These are phyloP conservation scores for Geodia barretti DNA, from an alignment of 37 sponge, comb jelly and placozoan species.

Conservation along the genomic window DNA sequence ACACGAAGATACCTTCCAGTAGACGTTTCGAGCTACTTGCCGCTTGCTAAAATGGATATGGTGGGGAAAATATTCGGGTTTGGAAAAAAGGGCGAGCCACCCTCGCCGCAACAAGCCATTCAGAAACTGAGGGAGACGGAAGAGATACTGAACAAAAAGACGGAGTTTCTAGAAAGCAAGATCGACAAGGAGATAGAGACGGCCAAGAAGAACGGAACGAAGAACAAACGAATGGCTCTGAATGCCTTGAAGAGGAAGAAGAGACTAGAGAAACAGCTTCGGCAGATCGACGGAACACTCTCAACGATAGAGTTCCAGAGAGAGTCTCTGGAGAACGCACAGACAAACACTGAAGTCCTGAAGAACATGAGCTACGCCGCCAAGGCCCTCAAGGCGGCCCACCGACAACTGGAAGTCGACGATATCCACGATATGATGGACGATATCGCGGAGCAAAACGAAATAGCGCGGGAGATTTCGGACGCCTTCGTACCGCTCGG, in stretches of 20 bases:
- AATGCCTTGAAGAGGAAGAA: constrained; percentile 85
- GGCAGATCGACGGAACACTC: constrained; percentile 85
- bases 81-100: constrained; percentile 63
- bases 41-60: not conserved
- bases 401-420: constrained; percentile 82
- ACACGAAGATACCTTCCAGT: too few relatives aligned
- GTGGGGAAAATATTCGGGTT: constrained; percentile 57
- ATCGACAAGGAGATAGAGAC: constrained; percentile 62
- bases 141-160: constrained; percentile 82
- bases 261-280: constrained; percentile 83
- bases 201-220: constrained; percentile 76
- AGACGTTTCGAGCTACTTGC: too few relatives aligned
- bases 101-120: constrained; percentile 80
- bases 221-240: constrained; percentile 86
- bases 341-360: constrained; percentile 83
- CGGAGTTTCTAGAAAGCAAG: constrained; percentile 80
- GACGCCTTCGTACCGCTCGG: constrained; percentile 71
- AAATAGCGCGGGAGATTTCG: constrained; percentile 79
- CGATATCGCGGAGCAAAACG: constrained; percentile 87
- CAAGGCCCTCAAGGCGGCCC: constrained; percentile 81
- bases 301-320: constrained; percentile 91
- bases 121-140: constrained; percentile 80
- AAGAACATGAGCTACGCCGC: constrained; percentile 87
- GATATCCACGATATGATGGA: constrained; percentile 89
- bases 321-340: constrained; percentile 89